These are phyloP conservation scores for Gila orcuttii DNA, from an alignment of 2,113 vertebrate species.

Conservation along the genomic window DNA sequence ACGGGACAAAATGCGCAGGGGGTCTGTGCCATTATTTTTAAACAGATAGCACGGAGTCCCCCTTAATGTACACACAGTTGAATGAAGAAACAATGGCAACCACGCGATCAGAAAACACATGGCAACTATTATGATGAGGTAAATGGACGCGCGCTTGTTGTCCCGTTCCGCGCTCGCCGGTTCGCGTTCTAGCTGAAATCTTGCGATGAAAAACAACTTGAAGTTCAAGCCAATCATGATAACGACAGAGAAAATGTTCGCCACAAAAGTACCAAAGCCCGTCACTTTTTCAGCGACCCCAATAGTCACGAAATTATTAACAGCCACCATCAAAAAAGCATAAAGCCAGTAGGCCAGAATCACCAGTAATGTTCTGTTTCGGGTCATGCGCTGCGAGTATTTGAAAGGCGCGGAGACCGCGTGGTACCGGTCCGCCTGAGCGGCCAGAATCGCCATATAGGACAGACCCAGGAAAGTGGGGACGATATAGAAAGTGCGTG, in stretches of 20 bases:
- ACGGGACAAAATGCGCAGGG: conserved; percentile 72
- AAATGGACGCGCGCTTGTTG: conserved; percentile 70
- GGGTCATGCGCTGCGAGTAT: conserved; percentile 73
- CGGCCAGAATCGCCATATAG: conserved; percentile 74
- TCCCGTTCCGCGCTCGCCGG: conserved; percentile 70
- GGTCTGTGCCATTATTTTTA: conserved; percentile 75
- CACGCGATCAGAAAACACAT: conserved; percentile 72
- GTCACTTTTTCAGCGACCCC: conserved; percentile 64
- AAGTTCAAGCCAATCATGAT: conserved; percentile 79
- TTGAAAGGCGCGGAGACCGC: conserved; percentile 70
- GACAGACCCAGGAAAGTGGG: conserved; percentile 78
- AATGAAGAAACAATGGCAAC: conserved; percentile 72
- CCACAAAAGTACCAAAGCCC: conserved; percentile 67
- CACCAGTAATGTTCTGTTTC: conserved; percentile 67
- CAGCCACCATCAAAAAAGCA: conserved; percentile 69
- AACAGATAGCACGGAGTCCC: conserved; percentile 62
- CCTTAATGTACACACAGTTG: conserved; percentile 66
- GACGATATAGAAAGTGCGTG: conserved; percentile 68
- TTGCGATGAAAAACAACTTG: conserved; percentile 73
- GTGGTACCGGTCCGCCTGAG: conserved; percentile 79
- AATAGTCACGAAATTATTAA: conserved; percentile 65
- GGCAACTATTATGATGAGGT: conserved; percentile 75
- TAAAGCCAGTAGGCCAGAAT: conserved; percentile 74
- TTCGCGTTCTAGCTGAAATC: conserved; percentile 71
- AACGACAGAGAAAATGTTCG: conserved; percentile 68